These are phyloP conservation scores for Tanytarsus gracilentus DNA, from an alignment of 2,888 invertebrate genomes.

Conservation along the genomic window DNA sequence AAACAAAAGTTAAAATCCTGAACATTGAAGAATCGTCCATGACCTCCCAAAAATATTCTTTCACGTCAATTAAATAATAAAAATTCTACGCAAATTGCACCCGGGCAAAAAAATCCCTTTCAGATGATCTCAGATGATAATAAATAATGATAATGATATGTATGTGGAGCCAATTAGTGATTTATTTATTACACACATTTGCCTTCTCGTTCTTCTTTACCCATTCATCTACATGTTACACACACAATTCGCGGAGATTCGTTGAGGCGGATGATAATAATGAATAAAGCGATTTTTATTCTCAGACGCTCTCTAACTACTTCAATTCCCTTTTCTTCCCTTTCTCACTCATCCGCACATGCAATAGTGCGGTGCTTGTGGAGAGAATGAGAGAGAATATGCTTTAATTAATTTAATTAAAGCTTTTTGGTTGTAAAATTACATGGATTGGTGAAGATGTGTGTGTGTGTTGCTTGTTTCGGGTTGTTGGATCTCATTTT, in stretches of 20 bases:
- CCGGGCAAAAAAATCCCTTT: too few species aligned
- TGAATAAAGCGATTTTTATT: too few species aligned
- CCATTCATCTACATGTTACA: not conserved
- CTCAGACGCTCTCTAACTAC: too few species aligned
- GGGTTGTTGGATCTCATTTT: conserved; percentile 27
- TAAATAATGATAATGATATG: not conserved
- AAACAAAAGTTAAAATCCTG: too few species aligned
- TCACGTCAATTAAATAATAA: too few species aligned
- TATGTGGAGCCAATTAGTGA: conserved; percentile 27
- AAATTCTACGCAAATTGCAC: too few species aligned
- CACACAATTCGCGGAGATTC: not conserved
- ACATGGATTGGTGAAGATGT: conserved; percentile 20
- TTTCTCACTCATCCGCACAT: not conserved
- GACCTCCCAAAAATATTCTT: too few species aligned
- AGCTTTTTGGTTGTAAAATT: conserved; percentile 30
- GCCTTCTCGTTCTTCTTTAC: too few species aligned
- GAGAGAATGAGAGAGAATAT: not conserved
- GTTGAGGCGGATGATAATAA: too few species aligned
- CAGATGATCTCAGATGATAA: too few species aligned
- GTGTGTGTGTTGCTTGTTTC: conserved; percentile 11
- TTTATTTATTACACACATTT: conserved; percentile 29
- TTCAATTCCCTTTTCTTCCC: not conserved
- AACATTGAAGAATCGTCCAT: too few species aligned
- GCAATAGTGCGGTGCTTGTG: not conserved
- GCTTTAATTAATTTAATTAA: conserved; percentile 31